Base-by-base conservation (phyloP, 2,888 invertebrate genomes). In the Spisula solida region DNA sequence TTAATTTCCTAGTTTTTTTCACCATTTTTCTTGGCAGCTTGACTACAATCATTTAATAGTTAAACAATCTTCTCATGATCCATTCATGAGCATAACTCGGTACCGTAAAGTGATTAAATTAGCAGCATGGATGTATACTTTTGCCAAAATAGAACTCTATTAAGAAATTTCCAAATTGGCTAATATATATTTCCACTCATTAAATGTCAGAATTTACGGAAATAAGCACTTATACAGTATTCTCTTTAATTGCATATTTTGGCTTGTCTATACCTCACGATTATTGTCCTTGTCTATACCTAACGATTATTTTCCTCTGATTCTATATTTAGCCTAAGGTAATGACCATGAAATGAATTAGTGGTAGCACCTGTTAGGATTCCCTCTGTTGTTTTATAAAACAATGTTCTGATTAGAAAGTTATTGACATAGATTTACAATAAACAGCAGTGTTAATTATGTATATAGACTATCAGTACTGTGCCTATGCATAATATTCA, bases 261-360 rank as follows among this genome's bases (percentile, higher is more conserved):
- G 14, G 31, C 25, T 75, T 75, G 25, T 0, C 34, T 31, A 75
- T 34, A 12, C 34, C 12, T 34, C 8, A 14, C 14, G 31, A 31
- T 34, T 18, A 31, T 75, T 31, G 34, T 1, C 2, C 25, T 75
- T 75, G 25, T 0, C 34, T 31, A 75, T 34, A 12, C 34, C 12
- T 34, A 0, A 14, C 14, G 31, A 31, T 34, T 18, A 31, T 75
- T 31, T 8, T 1, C 2, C 8, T 75, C 5, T 75, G 75, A 31
- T 75, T 75, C 34, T 34, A 75, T 75, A 31, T 75, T 31, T 34
- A 31, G 29, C 31, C 75, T 75, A 34, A 18, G 31, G 25, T 31
- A 75, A 75, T 34, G 75, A 75, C 60, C 60, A 66, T 66, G 60
- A 75, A 75, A 75, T 31, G 31, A 31, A 75, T 75, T 75, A 75